Percentiles rank a stretch among this genome's conserved stretches.
Evolutionary conservation across 2,797 vertebrate genomes (phyloP).

Genomic region (Lophius americanus): DNA sequence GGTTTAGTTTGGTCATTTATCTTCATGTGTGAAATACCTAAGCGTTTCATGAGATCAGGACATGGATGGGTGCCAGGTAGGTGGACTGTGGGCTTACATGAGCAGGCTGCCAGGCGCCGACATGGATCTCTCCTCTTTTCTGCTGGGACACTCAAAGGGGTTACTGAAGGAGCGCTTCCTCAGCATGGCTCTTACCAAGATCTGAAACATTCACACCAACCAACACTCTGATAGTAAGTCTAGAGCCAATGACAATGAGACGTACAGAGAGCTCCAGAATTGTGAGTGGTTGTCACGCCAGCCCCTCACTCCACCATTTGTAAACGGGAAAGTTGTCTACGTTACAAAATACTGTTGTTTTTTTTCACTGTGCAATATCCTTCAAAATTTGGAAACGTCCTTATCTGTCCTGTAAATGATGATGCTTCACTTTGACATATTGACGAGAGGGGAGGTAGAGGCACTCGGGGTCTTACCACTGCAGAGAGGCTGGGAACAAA

Average conservation of each 20-base stretch:
- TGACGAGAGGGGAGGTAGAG: no score
- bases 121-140: conserved; percentile 91
- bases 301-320: background rate
- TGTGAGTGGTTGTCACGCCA: no score
- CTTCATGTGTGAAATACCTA: background rate
- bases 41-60: background rate
- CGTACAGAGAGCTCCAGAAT: background rate
- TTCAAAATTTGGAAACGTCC: no score
- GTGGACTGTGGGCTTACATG: conserved; percentile 80
- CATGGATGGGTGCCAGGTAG: background rate
- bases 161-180: conserved; percentile 97
- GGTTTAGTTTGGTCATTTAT: background rate
- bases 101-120: conserved; percentile 92
- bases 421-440: no score
- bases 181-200: conserved; percentile 96
- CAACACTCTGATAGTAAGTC: background rate
- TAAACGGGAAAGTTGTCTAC: no score
- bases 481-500: conserved; percentile 94
- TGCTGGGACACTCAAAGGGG: conserved; percentile 88
- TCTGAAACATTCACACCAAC: conserved; percentile 81
- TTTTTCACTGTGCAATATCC: no score
- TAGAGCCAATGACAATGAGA: background rate
- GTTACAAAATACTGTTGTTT: no score
- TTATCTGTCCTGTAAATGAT: no score
- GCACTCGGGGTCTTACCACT: conserved; percentile 83